Evolutionary conservation across 2,113 vertebrate genomes (phyloP).

Genomic region (Numida meleagris): DNA sequence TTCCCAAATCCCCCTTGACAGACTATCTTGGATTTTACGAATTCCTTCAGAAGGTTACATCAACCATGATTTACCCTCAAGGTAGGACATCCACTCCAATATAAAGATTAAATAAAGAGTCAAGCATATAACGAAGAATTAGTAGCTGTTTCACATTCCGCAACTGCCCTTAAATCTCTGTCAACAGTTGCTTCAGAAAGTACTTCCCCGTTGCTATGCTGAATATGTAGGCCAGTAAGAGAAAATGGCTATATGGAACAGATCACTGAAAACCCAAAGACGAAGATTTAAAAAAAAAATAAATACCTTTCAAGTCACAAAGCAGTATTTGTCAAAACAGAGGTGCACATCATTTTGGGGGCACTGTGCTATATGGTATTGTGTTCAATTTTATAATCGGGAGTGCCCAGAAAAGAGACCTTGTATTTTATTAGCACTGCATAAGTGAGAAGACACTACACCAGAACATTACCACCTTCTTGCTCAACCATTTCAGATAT

Average conservation of each 20-base stretch:
- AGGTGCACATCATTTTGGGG: accelerated
- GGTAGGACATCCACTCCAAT: background rate
- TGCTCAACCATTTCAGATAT: background rate
- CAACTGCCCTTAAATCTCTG: background rate
- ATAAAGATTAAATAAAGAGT: background rate
- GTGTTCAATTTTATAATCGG: background rate
- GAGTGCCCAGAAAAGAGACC: background rate
- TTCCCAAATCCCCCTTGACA: background rate
- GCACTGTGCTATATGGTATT: background rate
- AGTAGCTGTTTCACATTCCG: background rate
- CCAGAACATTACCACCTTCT: background rate
- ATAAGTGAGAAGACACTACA: accelerated
- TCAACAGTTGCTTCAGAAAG: background rate
- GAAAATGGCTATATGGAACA: background rate
- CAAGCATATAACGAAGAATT: background rate
- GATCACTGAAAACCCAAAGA: background rate
- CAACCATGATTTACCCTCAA: background rate
- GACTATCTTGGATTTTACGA: background rate
- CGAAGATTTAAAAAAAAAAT: background rate
- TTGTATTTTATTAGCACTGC: background rate
- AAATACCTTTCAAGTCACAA: background rate
- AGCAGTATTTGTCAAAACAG: background rate
- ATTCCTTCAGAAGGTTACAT: background rate
- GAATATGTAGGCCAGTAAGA: background rate
- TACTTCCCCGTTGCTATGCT: background rate